These are phyloP conservation scores for Poecilus cupreus DNA, from an alignment of 2,888 invertebrate genomes.

Conservation along the genomic window DNA sequence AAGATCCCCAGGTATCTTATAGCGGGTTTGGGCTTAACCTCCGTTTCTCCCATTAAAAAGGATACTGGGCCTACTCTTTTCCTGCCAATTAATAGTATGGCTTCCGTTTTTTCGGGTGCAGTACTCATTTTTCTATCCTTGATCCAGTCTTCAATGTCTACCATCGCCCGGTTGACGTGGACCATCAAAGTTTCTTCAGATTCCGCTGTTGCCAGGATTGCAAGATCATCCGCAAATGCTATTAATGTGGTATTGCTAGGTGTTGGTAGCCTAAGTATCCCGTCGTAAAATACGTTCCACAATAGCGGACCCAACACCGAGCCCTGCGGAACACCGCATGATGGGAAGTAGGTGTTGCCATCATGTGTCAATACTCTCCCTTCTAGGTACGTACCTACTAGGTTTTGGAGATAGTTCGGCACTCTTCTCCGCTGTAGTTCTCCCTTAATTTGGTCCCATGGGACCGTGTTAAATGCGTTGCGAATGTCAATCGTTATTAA, in stretches of 20 bases:
- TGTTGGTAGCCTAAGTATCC: neutral
- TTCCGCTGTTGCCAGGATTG: neutral
- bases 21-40: neutral
- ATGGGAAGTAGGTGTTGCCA: neutral
- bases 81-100: neutral
- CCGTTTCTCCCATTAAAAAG: neutral
- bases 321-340: constrained; percentile 21
- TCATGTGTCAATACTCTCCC: neutral
- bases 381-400: neutral
- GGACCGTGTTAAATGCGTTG: neutral
- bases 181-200: neutral
- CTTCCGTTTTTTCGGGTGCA: constrained; percentile 9
- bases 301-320: neutral
- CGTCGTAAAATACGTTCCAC: constrained; percentile 23
- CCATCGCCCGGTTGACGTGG: neutral
- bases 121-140: too few species aligned
- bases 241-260: neutral
- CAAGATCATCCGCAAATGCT: neutral
- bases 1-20: constrained; percentile 12
- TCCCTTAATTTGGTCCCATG: neutral
- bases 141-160: neutral
- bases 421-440: neutral
- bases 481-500: neutral
- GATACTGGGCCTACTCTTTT: neutral
- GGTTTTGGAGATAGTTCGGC: neutral